Base-by-base conservation (phyloP, 1,140 invertebrate genomes). In the Meloidogyne hapla region DNA sequence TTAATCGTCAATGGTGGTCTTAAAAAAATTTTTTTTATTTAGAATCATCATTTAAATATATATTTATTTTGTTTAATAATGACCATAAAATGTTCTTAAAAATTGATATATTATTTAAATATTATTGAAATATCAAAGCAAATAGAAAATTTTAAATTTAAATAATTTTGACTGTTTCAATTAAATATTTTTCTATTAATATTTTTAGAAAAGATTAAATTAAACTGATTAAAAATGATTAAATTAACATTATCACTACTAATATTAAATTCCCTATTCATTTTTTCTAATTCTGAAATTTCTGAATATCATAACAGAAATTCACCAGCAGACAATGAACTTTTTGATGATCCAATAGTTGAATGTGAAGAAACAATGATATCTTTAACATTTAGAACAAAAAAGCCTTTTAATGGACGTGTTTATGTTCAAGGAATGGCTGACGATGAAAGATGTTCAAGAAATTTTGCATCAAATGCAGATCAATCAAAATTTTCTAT, bases 401-500 rank as follows among this genome's bases (percentile, higher is more conserved):
- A 86, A 64, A 85, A 85, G 40, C 83, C 83, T 8, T 85, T 85
- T 66, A 85, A 84, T 62, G 83, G 83, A 18, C 69, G 83, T 40
- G 83, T 85, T 42, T 85, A 84, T 48, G 82, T 83, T 33, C 76
- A 83, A 42, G 82, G 80, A 40, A 64, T 83, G 63, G 80, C 81
- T 13, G 81, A 81, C n/a, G 80, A 81, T 65, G 81, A 82, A 18
- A 40, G 81, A 66, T 83, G 82, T 71, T 69, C 81, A 77, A 71
- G 83, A 74, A 86, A 86, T 73, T 85, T 85, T 56, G 83, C 85
- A 13, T 66, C 71, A 23, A 85, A 85, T 69, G 40, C 75, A 10
- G 85, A 85, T 56, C 83, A 87, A 69, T 80, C 82, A 38, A 87
- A 79, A 67, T 81, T 85, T 65, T 77, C 78, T 13, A 85, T 85